These are phyloP conservation scores for Xenus cinereus DNA, from an alignment of 2,113 vertebrate genomes.

Conservation along the genomic window DNA sequence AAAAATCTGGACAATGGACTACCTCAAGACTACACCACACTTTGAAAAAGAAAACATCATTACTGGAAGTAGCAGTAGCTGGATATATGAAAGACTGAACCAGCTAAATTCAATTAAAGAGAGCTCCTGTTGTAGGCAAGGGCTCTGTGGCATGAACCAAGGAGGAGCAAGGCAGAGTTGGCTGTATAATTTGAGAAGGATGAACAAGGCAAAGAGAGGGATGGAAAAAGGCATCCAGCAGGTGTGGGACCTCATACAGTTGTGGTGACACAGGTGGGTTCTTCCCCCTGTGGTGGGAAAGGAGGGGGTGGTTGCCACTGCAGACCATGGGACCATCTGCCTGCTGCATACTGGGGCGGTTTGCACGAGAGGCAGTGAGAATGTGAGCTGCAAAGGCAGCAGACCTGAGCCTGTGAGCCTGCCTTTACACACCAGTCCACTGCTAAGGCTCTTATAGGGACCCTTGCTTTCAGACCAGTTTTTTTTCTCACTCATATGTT, in stretches of 20 bases:
- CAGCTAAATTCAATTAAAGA: not conserved
- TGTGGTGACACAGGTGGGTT: not conserved
- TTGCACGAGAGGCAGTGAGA: not conserved
- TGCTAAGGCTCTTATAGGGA: not conserved
- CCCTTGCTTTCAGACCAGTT: not conserved
- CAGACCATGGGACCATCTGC: accelerated
- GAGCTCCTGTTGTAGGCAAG: not conserved
- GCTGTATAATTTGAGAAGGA: not conserved
- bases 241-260: not conserved
- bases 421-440: not conserved
- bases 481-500: not conserved
- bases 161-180: not conserved
- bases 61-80: not conserved
- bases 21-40: not conserved
- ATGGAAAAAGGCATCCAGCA: not conserved
- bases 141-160: not conserved
- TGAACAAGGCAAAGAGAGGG: not conserved
- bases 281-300: not conserved
- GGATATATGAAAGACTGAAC: not conserved
- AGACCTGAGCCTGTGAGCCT: not conserved
- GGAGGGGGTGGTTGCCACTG: not conserved
- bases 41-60: not conserved
- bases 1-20: not conserved
- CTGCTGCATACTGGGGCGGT: accelerated
- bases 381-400: not conserved